A percentile compares a stretch with the other conserved stretches of the same genome.
These are phyloP conservation scores for Nothocercus julius DNA, from an alignment of 2,113 vertebrate genomes.

Conservation along the genomic window DNA sequence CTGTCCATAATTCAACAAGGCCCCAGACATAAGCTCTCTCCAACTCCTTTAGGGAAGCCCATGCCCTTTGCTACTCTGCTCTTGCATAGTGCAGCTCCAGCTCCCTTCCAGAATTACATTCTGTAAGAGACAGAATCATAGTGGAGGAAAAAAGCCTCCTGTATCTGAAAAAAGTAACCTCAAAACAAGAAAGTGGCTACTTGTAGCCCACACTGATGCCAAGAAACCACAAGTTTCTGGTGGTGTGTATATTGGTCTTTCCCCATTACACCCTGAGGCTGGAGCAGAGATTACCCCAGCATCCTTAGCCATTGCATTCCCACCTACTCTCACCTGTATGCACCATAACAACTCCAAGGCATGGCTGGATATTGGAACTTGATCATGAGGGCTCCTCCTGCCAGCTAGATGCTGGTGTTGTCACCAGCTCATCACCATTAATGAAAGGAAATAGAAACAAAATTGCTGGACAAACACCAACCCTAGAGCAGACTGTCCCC, in stretches of 20 bases:
- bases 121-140: not conserved
- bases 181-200: not conserved
- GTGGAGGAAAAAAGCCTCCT: not conserved
- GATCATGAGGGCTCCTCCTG: not conserved
- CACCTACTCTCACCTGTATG: not conserved
- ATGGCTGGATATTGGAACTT: not conserved
- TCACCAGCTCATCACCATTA: slow-evolving; percentile 63
- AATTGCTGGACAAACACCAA: slow-evolving; percentile 69
- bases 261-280: not conserved
- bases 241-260: rapidly evolving
- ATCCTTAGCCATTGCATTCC: not conserved
- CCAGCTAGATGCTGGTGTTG: slow-evolving; percentile 52
- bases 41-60: not conserved
- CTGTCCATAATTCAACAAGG: rapidly evolving
- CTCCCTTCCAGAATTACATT: rapidly evolving
- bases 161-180: not conserved
- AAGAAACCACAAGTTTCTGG: not conserved
- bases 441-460: slow-evolving; percentile 71
- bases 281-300: not conserved
- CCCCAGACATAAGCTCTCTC: not conserved
- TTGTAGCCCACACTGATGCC: not conserved
- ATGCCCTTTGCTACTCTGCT: not conserved
- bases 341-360: not conserved
- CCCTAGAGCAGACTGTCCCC: rapidly evolving
- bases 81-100: not conserved